Base-by-base conservation (phyloP, 2,113 vertebrate species). In the Patagioenas fasciata region DNA sequence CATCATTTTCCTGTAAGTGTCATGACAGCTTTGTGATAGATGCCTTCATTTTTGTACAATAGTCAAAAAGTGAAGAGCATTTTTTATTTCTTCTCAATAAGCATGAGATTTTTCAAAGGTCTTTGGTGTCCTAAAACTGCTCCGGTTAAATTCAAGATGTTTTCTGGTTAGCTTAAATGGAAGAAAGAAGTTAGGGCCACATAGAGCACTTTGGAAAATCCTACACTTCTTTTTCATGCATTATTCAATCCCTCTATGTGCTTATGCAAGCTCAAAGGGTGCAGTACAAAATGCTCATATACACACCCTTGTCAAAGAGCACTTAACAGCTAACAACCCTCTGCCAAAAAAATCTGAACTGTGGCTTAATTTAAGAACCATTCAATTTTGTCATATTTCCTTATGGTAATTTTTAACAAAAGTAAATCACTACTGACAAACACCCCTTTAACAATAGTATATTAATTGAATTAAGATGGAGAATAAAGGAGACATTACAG, bases 391-490 rank as follows among this genome's bases (percentile, higher is more conserved):
- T 91, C 62, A 8, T 92, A 91, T 91, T 95, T 96, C 77, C 91
- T 94, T 94, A 93, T 62, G 70, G 58, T 96, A 92, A 66, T 92
- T 89, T 91, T 91, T 82, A 93, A 87, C 91, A 75, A 82, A 91
- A 96, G 70, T 79, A 93, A 93, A 89, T 89, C 65, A 81, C 51
- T 82, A 53, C 77, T 3, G 50, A 93, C 92, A 96, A 93, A 79
- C 54, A 75, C 8, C 25, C 58, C 42, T 89, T 93, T 94, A 89
- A 96, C 88, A 95, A 82, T 93, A 61, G 83, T 79, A 80, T 93
- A 92, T 96, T 94, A 91, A 94, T 95, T 95, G 66, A 94, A 96
- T 93, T 95, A 94, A 71, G 73, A 90, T 48, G n/a, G 47, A 94
- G 73, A 96, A 96, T 93, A 92, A 89, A 93, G 75, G 42, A 79